These are phyloP conservation scores for Chironomus riparius DNA, from an alignment of 2,888 invertebrate species.

Conservation along the genomic window DNA sequence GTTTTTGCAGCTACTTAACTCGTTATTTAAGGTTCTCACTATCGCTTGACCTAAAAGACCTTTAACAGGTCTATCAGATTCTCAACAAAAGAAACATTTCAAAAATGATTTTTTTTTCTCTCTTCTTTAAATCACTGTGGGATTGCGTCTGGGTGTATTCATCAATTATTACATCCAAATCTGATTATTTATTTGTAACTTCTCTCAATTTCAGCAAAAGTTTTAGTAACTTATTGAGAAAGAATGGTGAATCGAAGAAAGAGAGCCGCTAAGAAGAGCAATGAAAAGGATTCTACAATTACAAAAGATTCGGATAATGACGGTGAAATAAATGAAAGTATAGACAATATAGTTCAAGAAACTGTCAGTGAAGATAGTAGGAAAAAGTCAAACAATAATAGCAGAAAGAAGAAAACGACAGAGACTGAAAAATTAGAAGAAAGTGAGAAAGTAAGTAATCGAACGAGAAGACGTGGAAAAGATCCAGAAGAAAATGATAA, in stretches of 20 bases:
- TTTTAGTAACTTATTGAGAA: too few species aligned
- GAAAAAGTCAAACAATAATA: background rate
- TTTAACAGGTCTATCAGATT: too few species aligned
- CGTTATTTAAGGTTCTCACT: too few species aligned
- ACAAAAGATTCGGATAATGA: background rate
- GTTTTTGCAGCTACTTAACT: background rate
- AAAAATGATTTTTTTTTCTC: too few species aligned
- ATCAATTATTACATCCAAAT: background rate
- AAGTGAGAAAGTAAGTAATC: background rate
- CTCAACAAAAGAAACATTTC: too few species aligned
- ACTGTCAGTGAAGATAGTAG: too few species aligned
- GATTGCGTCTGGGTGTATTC: background rate
- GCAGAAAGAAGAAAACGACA: background rate
- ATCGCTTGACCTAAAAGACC: too few species aligned
- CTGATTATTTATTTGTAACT: too few species aligned
- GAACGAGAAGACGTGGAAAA: background rate
- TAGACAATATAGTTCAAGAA: background rate
- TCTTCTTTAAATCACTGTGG: too few species aligned
- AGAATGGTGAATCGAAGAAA: too few species aligned
- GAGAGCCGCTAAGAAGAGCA: background rate
- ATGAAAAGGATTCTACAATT: background rate
- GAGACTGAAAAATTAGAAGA: background rate
- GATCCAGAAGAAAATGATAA: too few species aligned
- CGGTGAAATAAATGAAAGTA: background rate
- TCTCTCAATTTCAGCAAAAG: too few species aligned